Evolutionary conservation across 1,140 invertebrate genomes (phyloP), one percentile per base, ranked within the genome.

Genomic region (Zaprionus taronus): DNA sequence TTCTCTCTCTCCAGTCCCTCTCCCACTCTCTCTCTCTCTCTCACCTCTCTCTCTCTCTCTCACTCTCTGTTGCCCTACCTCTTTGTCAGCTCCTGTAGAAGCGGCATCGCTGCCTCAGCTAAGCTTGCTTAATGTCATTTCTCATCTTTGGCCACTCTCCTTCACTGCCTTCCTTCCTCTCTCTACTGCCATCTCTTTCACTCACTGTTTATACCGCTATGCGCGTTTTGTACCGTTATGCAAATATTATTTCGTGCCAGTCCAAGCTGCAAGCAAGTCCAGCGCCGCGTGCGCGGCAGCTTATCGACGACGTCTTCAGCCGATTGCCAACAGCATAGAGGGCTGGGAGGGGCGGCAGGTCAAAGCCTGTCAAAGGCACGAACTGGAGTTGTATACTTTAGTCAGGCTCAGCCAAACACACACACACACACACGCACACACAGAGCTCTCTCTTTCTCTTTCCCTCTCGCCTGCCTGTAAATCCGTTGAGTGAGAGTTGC

Each of bases 91-190:
- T 22, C 1, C 20, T 22, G 41, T 2, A 6, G 31, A 7, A 34
- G 9, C 9, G 31, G 5, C 41, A 3, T 2, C 17, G 15, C 7
- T 9, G 41, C n/a, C 41, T 47, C n/a, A 67, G 75, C 84, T 83
- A 89, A 86, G 84, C 80, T 84, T 89, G 60, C 77, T 89, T 86
- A 89, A 89, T 83, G 84, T 81, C 84, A 87, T 87, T 87, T 87
- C 84, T 87, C 83, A 89, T 87, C 78, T 83, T 80, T 83, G 80
- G 72, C 58, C 77, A 81, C 64, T 64, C 69, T 70, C 70, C 38
- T 34, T 24, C 28, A n/a, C 22, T 41, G 7, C 11, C 34, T 24
- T n/a, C 9, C 12, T 17, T 20, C n/a, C n/a, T 20, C 34, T 65
- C 34, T 41, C 5, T 26, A 0, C 14, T 4, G 2, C 22, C 24